A percentile compares a stretch with the other conserved stretches of the same genome.
phyloP scores from a whole-genome alignment of 2,113 vertebrate species.

The Beaufortia kweichowensis region DNA sequence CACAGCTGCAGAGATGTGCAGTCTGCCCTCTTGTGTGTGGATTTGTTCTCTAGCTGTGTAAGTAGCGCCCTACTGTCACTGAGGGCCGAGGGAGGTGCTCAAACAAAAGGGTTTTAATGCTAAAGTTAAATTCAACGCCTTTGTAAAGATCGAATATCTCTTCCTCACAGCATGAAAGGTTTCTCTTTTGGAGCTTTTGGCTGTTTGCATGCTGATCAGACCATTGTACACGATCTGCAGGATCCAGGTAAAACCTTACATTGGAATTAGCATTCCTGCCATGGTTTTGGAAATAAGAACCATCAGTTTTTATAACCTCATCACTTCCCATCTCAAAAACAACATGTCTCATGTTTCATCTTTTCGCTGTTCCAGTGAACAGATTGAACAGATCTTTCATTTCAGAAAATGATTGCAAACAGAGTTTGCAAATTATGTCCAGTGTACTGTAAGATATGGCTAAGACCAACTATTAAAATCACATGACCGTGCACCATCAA shows the following conservation, averaged over 20 bases:
- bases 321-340: constrained; percentile 36
- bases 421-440: neutral
- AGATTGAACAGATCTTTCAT: neutral
- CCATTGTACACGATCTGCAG: neutral
- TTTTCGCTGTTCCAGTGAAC: neutral
- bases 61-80: constrained; percentile 46
- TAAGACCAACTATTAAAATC: constrained; percentile 13
- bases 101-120: constrained; percentile 50
- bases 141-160: constrained; percentile 51
- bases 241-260: constrained; percentile 38
- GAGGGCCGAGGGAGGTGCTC: constrained; percentile 45
- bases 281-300: constrained; percentile 37
- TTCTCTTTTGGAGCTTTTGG: constrained; percentile 27
- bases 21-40: constrained; percentile 27
- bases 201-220: constrained; percentile 16
- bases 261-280: constrained; percentile 42
- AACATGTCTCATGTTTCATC: neutral
- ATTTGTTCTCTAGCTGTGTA: constrained; percentile 52
- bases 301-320: constrained; percentile 38
- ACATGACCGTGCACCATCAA: constrained; percentile 13
- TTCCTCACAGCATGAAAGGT: constrained; percentile 41
- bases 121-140: constrained; percentile 47
- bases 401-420: neutral
- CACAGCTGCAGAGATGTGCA: constrained; percentile 55
- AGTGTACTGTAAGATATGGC: constrained; percentile 2